Evolutionary conservation across 2,113 vertebrate genomes (phyloP), one percentile per base, ranked within the genome.

Genomic region (Oryzias melastigma): DNA sequence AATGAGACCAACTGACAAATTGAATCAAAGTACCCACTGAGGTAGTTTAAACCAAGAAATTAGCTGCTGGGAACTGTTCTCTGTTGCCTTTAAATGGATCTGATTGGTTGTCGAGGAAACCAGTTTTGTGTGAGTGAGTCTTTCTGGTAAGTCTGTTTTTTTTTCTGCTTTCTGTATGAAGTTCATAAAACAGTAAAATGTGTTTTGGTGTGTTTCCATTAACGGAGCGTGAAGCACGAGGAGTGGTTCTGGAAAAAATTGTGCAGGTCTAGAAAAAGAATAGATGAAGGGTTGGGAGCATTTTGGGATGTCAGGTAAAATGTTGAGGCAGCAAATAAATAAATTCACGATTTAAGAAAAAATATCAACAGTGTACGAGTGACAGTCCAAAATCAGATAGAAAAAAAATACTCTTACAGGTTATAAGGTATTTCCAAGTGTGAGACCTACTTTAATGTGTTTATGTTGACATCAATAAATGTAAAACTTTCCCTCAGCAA

Each of bases 1-100:
- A 77, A 83, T 75, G 73, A 82, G 62, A 58, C 51, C 44, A 18
- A 35, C 52, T 81, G 78, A 80, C 80, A 87, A 79, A 79, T 54
- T 83, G 76, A 75, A 77, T 68, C 45, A 69, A 75, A 72, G 76
- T 65, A 71, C 61, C 50, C 40, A 43, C 41, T 63, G 77, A 69
- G 62, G 24, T 41, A 52, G 52, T 51, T 54, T 59, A 41, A 62
- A 71, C 3, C 49, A 66, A 71, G 50, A 73, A 73, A 85, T 78
- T 58, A 76, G 84, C 59, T 65, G 43, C 68, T 18, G 49, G 52
- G 68, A 68, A 51, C 81, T 88, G 77, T 56, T 83, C 62, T 84
- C 66, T 81, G 71, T 79, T 84, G 54, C 19, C 35, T 58, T 48
- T 87, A 82, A 81, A 29, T 71, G 69, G 64, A 75, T 58, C 29